Percentiles rank a stretch among this genome's conserved stretches.
Conservation (phyloP, 2,797 vertebrate genomes). For the Peromyscus melanophrys region DNA sequence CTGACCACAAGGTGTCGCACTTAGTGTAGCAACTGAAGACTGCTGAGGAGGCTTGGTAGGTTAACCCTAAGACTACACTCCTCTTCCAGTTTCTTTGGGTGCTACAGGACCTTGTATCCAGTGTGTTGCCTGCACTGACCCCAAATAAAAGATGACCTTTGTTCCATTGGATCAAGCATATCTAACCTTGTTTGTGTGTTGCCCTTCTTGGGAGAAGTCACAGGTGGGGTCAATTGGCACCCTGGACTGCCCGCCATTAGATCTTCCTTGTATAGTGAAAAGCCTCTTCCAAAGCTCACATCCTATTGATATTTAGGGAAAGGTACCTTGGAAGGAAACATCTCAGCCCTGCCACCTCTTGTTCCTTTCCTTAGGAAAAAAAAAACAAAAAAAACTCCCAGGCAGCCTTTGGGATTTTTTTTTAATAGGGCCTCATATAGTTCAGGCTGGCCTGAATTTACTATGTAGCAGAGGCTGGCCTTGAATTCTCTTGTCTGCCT, state of each 20-base stretch:
- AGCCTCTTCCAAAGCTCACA: not conserved
- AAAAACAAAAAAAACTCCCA: not conserved
- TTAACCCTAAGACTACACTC: no score
- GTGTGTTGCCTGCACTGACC: not conserved
- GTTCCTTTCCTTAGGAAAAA: not conserved
- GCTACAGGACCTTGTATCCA: not conserved
- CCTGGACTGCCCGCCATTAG: not conserved
- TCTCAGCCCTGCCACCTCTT: not conserved
- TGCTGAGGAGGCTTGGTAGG: not conserved
- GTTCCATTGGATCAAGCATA: not conserved
- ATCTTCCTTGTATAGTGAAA: not conserved
- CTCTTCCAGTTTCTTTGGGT: not conserved
- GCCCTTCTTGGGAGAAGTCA: not conserved
- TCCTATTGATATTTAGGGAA: not conserved
- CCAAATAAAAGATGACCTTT: conserved; percentile 23
- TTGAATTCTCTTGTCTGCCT: not conserved
- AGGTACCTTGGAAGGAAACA: not conserved
- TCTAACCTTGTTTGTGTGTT: not conserved
- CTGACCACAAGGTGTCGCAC: conserved; percentile 59
- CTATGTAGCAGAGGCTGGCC: not conserved
- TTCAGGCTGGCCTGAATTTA: not conserved
- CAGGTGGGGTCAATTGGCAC: not conserved
- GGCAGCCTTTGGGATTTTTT: not conserved
- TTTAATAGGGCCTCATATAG: not conserved
- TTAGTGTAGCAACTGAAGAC: no score